Base-by-base conservation (phyloP, 2,797 vertebrate genomes). In the Otus scops region DNA sequence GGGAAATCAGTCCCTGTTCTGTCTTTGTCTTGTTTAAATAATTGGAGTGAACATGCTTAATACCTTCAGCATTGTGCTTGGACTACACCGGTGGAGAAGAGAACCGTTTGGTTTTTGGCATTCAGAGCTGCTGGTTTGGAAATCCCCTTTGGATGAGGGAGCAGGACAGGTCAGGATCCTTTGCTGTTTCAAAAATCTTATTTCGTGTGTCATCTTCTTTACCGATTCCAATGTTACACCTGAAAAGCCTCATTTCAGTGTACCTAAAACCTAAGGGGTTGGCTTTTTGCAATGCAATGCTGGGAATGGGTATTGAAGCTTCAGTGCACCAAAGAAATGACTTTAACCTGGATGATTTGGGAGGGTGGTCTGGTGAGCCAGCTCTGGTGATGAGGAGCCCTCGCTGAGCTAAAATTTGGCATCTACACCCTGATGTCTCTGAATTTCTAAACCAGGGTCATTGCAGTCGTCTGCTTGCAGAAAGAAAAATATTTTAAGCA, bases 141-240 rank as follows among this genome's bases (percentile, higher is more conserved):
- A 5, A 43, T 43, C 5, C 28, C 22, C 26, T 56, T 41, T 0
- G 0, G 15, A 23, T 5, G 10, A 34, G 56, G n/a, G 61, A 65
- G 27, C 0, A 0, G 36, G 85, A 54, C 38, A 24, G n/a, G 17
- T 47, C 36, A 51, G 26, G 23, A 64, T 24, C 30, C 5, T 53
- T 68, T 26, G 27, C 70, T 45, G n/a, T 30, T 75, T n/a, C 34
- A 54, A 68, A 57, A 22, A 36, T n/a, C n/a, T 38, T 5, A 0
- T 60, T 59, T 51, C 11, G 14, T 1, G 7, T 64, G 41, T n/a
- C 60, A 27, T n/a, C 59, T 54, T 15, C 15, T 63, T 47, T 39
- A 50, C 45, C 4, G 7, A 23, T 59, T 67, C 68, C 69, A 9
- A 2, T 3, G 6, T 26, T 8, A 17, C 1, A 18, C 34, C 51